phyloP scores from a whole-genome alignment of 2,888 invertebrate genomes.

The Subacronicta megacephala region DNA sequence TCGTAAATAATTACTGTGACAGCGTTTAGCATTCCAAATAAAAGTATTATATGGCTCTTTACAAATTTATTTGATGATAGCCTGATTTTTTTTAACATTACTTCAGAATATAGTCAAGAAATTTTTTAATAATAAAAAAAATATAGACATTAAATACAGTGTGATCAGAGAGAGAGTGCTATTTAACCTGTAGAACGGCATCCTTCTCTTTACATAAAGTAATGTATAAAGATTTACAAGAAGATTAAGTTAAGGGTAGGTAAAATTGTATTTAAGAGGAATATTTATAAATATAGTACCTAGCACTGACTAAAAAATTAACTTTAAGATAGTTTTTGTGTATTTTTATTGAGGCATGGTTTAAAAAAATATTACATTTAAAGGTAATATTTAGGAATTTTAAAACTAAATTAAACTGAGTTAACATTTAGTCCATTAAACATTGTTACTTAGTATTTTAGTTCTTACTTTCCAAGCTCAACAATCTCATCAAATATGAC shows the following conservation, averaged over 20 bases:
- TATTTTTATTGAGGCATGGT: background rate
- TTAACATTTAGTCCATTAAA: slow-evolving; percentile 23
- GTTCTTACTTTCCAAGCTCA: slow-evolving; percentile 64
- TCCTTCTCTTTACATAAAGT: too few species aligned
- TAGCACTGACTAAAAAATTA: background rate
- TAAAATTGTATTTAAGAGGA: too few species aligned
- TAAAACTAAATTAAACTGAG: background rate
- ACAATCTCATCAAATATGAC: slow-evolving; percentile 37
- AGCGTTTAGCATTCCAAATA: background rate
- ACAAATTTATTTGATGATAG: background rate
- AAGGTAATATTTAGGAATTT: background rate
- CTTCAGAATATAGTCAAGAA: too few species aligned
- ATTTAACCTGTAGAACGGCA: too few species aligned
- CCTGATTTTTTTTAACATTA: background rate
- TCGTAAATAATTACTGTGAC: slow-evolving; percentile 1
- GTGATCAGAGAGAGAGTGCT: too few species aligned
- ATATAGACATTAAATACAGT: too few species aligned
- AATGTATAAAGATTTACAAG: too few species aligned
- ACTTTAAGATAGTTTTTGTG: background rate
- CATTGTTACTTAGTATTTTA: slow-evolving; percentile 45
- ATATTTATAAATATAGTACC: too few species aligned
- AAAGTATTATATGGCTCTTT: background rate
- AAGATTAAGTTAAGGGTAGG: too few species aligned
- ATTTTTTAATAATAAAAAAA: too few species aligned
- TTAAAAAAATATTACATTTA: background rate